Conservation (phyloP, 2,888 invertebrate species). For the Zeuzera pyrina region DNA sequence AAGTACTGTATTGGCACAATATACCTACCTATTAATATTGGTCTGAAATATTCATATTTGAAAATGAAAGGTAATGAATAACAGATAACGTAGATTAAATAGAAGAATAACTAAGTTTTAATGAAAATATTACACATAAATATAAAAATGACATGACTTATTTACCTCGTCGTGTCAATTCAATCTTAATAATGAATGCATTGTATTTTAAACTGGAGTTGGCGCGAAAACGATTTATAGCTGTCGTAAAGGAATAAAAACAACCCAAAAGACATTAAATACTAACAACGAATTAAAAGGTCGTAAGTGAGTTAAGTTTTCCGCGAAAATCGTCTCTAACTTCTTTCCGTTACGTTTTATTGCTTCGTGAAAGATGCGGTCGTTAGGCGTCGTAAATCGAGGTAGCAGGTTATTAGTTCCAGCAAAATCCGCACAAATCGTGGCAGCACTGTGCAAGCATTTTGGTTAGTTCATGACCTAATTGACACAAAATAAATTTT, state of each 20-base stretch:
- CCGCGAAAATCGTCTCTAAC: constrained; percentile 35
- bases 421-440: constrained; percentile 23
- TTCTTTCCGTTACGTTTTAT: constrained; percentile 36
- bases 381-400: constrained; percentile 24
- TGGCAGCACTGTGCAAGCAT: constrained; percentile 42
- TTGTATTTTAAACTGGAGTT: constrained; percentile 24
- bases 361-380: constrained; percentile 24
- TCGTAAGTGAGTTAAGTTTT: constrained; percentile 24
- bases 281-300: constrained; percentile 17
- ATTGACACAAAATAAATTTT: too few relatives aligned
- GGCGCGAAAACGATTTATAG: constrained; percentile 37
- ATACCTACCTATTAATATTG: too few relatives aligned
- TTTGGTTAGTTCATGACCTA: background rate
- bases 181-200: constrained; percentile 2
- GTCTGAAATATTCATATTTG: too few relatives aligned
- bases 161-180: background rate
- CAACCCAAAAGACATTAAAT: constrained; percentile 32
- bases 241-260: constrained; percentile 31
- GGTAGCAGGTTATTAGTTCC: constrained; percentile 37
- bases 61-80: too few relatives aligned
- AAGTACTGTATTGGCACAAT: too few relatives aligned
- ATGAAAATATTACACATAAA: too few relatives aligned
- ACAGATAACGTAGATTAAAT: too few relatives aligned
- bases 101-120: too few relatives aligned
- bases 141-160: background rate